Conservation (phyloP, 1,140 invertebrate species). For the Drosophila jambulina region DNA sequence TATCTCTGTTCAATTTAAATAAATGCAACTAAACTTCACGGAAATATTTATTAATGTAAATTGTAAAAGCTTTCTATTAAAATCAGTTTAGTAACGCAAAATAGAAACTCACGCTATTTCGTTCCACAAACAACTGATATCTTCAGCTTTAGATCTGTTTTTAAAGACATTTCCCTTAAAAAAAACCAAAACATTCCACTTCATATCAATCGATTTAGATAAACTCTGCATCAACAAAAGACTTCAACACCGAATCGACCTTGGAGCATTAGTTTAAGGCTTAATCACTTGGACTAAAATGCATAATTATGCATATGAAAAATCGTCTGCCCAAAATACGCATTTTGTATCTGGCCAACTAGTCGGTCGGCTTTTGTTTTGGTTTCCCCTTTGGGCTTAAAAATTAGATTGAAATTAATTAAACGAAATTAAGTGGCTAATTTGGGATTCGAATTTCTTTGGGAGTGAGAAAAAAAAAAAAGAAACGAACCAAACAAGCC, state of each 20-base stretch:
- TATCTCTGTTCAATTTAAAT: neutral
- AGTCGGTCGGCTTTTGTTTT: slow-evolving; percentile 30
- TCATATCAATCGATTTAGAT: slow-evolving; percentile 56
- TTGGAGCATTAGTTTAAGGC: slow-evolving; percentile 53
- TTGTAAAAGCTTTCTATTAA: neutral
- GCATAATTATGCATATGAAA: slow-evolving; percentile 58
- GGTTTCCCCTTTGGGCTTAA: slow-evolving; percentile 18
- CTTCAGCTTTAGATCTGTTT: neutral
- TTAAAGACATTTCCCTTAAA: slow-evolving; percentile 3
- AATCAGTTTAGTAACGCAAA: slow-evolving; percentile 6
- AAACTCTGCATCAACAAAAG: slow-evolving; percentile 34
- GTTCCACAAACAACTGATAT: slow-evolving; percentile 13
- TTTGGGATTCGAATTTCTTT: slow-evolving; percentile 63
- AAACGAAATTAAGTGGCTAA: slow-evolving; percentile 68
- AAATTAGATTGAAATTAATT: slow-evolving; percentile 79
- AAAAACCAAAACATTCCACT: slow-evolving; percentile 12
- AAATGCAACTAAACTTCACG: no score
- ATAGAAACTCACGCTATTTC: slow-evolving; percentile 3
- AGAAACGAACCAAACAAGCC: slow-evolving; percentile 40
- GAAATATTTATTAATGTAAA: neutral
- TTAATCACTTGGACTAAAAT: slow-evolving; percentile 51
- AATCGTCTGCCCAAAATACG: slow-evolving; percentile 35
- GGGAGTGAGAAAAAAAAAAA: neutral
- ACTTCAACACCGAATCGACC: slow-evolving; percentile 41
- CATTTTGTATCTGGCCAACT: slow-evolving; percentile 25